Conservation (phyloP, 2,888 invertebrate species). For the Xylocampa areola region DNA sequence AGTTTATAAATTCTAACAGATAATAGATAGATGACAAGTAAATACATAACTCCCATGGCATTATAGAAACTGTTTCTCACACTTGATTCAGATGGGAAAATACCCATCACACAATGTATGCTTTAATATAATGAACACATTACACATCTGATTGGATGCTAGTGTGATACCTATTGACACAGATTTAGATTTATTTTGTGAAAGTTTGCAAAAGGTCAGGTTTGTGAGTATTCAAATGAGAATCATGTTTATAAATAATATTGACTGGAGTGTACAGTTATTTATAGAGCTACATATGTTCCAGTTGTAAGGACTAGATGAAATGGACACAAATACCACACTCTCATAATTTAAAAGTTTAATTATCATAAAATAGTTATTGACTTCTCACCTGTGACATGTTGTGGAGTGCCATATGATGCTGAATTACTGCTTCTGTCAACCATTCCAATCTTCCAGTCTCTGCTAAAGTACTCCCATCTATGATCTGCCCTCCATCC, state of each 20-base stretch:
- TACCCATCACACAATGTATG: constrained; percentile 24
- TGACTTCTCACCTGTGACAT: constrained; percentile 91
- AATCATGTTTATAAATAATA: constrained; percentile 52
- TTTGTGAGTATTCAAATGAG: constrained; percentile 28
- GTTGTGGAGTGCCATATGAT: constrained; percentile 93
- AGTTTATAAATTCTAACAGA: constrained; percentile 20
- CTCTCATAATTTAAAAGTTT: neutral
- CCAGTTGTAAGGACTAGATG: constrained; percentile 12
- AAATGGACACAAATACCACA: neutral
- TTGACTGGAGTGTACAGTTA: constrained; percentile 39
- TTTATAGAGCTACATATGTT: constrained; percentile 41
- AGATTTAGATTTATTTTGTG: constrained; percentile 18
- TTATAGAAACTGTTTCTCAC: constrained; percentile 38
- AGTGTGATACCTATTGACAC: constrained; percentile 22
- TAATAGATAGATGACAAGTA: constrained; percentile 10
- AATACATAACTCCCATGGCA: neutral
- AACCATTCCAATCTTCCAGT: constrained; percentile 93
- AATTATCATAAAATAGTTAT: neutral
- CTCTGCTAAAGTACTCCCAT: constrained; percentile 89
- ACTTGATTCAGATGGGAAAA: constrained; percentile 35
- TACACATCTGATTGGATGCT: constrained; percentile 9
- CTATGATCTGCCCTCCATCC: constrained; percentile 84
- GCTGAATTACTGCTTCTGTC: constrained; percentile 94
- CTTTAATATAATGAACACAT: constrained; percentile 8
- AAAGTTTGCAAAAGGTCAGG: constrained; percentile 44